Base-by-base conservation (phyloP, 2,888 invertebrate genomes). In the Drosophila lutescens region DNA sequence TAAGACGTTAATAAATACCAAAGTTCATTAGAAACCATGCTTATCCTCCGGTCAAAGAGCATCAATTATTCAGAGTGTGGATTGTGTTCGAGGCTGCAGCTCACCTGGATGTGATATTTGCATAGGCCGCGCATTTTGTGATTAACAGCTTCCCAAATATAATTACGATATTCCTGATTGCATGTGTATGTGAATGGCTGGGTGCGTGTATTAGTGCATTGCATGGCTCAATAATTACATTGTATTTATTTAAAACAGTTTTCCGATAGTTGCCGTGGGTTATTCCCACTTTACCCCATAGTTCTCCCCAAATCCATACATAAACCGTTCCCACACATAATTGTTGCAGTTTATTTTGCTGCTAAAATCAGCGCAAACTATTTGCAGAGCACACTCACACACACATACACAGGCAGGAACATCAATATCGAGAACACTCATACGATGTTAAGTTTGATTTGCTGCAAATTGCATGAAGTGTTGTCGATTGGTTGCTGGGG, bases 311-410 rank as follows among this genome's bases (percentile, higher is more conserved):
- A 41, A 41, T 47, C 15, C 32, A 49, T 41, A 15, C 23, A 40
- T 32, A 26, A 17, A 41, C 62, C 50, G 54, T 71, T 79, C 68
- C 49, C 78, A 78, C 58, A 34, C 77, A 84, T 78, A 84, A 84
- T 84, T 80, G 79, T 82, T 80, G 66, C 82, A 82, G 84, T 82
- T 83, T 84, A 84, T 83, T 83, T 77, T 77, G 79, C 71, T 82
- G 84, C 77, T 70, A 79, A 84, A 84, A 78, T 81, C 81, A 71
- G 74, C 74, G 74, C 67, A 69, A 81, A 78, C 78, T 78, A 78
- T 81, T 69, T 70, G 47, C 68, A 32, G 13, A 46, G 12, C 40
- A 49, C 46, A 41, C 34, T 7, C 4, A 26, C 30, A 54, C 38
- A 54, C 46, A 41, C 40, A 30, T 20, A 20, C 26, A 54, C 36